Evolutionary conservation across 2,113 vertebrate genomes (phyloP).

Genomic region (Lanius ludovicianus): DNA sequence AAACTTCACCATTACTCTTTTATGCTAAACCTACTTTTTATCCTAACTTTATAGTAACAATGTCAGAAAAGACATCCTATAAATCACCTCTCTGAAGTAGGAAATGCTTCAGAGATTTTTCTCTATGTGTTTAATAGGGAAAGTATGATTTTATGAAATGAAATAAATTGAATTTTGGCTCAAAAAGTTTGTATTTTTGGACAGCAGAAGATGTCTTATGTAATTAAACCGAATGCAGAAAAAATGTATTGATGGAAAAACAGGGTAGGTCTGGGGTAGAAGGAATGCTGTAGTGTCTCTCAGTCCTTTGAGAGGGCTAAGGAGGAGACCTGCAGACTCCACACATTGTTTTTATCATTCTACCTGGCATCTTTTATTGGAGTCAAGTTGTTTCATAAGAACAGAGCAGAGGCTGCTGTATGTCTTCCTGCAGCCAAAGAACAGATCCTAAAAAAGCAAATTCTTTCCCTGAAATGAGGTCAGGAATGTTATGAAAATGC

Average conservation of each 20-base stretch:
- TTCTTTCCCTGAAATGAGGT: neutral
- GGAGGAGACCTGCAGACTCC: neutral
- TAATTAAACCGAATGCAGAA: neutral
- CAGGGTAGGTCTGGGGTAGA: neutral
- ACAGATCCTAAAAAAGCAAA: neutral
- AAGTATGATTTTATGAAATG: neutral
- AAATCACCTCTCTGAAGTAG: neutral
- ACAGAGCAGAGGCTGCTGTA: neutral
- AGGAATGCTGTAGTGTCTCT: neutral
- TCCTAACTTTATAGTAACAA: neutral
- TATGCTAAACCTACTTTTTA: neutral
- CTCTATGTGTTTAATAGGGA: neutral
- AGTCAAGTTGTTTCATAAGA: neutral
- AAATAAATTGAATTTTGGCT: neutral
- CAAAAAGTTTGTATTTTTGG: neutral
- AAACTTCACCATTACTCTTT: neutral
- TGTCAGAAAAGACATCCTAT: neutral
- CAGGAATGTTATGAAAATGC: neutral
- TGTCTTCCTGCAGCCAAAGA: neutral
- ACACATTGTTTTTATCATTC: neutral
- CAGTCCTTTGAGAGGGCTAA: neutral
- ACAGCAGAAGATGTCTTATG: neutral
- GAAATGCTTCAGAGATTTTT: neutral
- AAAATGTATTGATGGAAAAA: neutral
- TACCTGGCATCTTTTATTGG: neutral